phyloP scores from a whole-genome alignment of 2,113 vertebrate species.

The Orycteropus afer region DNA sequence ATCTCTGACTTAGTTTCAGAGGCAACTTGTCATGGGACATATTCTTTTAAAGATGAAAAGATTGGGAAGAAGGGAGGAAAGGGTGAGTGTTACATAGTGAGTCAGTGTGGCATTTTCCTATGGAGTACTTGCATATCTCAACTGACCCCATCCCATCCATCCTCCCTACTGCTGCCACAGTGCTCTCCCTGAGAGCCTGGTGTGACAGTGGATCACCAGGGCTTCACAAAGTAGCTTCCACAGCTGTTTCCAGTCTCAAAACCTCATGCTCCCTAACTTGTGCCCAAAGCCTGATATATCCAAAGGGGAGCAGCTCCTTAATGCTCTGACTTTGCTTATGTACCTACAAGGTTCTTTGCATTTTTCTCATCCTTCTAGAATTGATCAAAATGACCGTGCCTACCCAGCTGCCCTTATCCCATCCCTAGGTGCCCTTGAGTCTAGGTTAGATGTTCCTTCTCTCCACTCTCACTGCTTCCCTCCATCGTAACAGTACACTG shows the following conservation, averaged over 20 bases:
- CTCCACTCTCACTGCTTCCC: not conserved
- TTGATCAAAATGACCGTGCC: too few species aligned
- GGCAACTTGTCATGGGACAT: not conserved
- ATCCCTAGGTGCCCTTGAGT: not conserved
- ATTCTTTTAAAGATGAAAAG: not conserved
- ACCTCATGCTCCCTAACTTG: not conserved
- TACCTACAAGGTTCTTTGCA: not conserved
- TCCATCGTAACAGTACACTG: not conserved
- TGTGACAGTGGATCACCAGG: not conserved
- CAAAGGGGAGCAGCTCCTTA: not conserved
- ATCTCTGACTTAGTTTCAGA: not conserved
- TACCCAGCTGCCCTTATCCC: not conserved
- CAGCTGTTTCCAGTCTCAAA: not conserved
- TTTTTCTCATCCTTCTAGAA: not conserved
- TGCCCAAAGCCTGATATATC: not conserved
- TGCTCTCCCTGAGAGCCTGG: not conserved
- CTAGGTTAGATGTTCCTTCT: not conserved
- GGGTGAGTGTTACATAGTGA: not conserved
- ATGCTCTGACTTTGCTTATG: not conserved
- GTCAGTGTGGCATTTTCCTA: fast-evolving
- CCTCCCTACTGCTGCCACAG: not conserved
- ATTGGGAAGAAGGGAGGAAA: not conserved
- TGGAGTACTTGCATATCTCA: too few species aligned
- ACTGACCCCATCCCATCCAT: not conserved
- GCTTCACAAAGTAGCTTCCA: not conserved